Evolutionary conservation across 1,140 invertebrate genomes (phyloP).

Genomic region (Camponotus pennsylvanicus): DNA sequence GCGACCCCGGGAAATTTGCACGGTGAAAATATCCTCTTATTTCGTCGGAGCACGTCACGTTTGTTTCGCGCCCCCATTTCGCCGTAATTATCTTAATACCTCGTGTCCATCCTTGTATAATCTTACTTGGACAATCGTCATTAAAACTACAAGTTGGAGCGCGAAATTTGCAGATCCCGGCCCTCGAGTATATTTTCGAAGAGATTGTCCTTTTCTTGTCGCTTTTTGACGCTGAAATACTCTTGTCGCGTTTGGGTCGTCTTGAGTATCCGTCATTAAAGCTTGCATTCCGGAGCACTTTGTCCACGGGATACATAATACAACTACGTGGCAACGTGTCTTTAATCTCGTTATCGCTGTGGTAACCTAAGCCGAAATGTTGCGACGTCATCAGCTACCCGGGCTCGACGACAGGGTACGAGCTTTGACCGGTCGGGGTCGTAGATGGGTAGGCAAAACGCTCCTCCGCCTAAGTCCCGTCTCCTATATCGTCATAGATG

Average conservation of each 20-base stretch:
- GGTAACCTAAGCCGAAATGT: slow-evolving; percentile 59
- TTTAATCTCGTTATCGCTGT: slow-evolving; percentile 56
- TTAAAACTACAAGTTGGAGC: slow-evolving; percentile 2
- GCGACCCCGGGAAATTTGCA: slow-evolving; percentile 34
- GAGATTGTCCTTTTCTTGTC: no score
- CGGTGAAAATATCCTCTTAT: slow-evolving; percentile 54
- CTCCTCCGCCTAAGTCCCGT: slow-evolving; percentile 41
- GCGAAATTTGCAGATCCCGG: background rate
- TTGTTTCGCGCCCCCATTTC: slow-evolving; percentile 18
- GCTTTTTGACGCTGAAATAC: background rate
- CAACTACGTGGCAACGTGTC: slow-evolving; percentile 25
- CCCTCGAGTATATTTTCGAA: no score
- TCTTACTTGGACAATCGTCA: slow-evolving; percentile 29
- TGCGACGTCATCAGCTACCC: slow-evolving; percentile 34
- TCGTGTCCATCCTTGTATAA: slow-evolving; percentile 11
- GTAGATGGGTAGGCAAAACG: slow-evolving; percentile 19
- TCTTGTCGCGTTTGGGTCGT: no score
- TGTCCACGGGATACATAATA: slow-evolving; percentile 30
- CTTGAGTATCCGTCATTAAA: background rate
- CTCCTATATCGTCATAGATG: slow-evolving; percentile 53
- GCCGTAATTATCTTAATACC: slow-evolving; percentile 46
- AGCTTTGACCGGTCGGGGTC: slow-evolving; percentile 48
- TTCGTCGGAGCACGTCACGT: slow-evolving; percentile 32
- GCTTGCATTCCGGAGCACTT: background rate
- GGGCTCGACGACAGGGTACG: background rate